Conservation (phyloP, 2,113 vertebrate species). For the Zapornia atra region DNA sequence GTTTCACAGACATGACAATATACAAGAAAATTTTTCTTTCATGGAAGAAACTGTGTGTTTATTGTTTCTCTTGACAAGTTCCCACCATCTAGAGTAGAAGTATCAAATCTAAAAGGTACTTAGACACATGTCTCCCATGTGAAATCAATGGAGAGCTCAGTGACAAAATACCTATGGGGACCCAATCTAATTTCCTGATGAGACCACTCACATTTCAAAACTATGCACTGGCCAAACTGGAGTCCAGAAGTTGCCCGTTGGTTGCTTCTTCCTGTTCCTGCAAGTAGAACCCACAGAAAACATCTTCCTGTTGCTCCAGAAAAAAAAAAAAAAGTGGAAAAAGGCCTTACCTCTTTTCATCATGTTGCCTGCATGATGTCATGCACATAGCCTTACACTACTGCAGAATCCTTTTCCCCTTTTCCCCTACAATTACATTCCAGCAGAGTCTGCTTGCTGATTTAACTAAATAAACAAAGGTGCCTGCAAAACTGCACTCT, state of each 20-base stretch:
- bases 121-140: not conserved
- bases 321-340: not conserved
- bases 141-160: not conserved
- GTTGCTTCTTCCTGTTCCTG: not conserved
- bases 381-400: not conserved
- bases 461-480: not conserved
- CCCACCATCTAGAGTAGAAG: not conserved
- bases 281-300: not conserved
- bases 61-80: not conserved
- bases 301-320: not conserved
- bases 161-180: not conserved
- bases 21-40: not conserved
- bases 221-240: not conserved
- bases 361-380: not conserved
- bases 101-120: not conserved
- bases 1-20: not conserved
- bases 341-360: not conserved
- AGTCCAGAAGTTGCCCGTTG: not conserved
- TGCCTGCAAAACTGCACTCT: rapidly evolving
- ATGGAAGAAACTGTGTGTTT: not conserved
- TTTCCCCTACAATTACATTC: not conserved
- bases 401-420: not conserved
- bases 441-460: not conserved
- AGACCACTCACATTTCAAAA: not conserved
- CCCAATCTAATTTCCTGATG: not conserved